These are phyloP conservation scores for Drosophila sp. DNA, from an alignment of 1,140 invertebrate species.

Conservation along the genomic window DNA sequence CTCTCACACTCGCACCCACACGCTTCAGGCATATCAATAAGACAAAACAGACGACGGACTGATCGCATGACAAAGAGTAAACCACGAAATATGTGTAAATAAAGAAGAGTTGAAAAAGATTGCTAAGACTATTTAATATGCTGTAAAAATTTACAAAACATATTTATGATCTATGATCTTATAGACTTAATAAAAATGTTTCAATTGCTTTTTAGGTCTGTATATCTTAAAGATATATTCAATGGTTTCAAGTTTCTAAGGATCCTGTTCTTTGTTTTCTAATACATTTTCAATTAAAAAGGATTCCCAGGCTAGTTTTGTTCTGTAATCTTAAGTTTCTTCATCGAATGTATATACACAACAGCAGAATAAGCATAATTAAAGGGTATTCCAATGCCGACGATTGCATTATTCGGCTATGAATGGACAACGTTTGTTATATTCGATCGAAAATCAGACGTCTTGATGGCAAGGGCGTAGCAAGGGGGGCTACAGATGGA, in stretches of 20 bases:
- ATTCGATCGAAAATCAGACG: constrained; percentile 11
- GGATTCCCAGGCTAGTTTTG: too few relatives aligned
- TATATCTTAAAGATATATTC: too few relatives aligned
- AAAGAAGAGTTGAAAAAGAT: neutral
- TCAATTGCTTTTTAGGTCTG: too few relatives aligned
- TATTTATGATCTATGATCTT: neutral
- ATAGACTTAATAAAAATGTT: too few relatives aligned
- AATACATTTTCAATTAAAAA: too few relatives aligned
- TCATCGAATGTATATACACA: neutral
- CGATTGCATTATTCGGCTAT: constrained; percentile 42
- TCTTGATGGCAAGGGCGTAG: neutral
- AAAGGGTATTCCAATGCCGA: constrained; percentile 44
- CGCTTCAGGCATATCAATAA: constrained; percentile 74
- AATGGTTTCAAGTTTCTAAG: too few relatives aligned
- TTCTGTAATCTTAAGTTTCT: neutral
- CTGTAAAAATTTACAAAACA: neutral
- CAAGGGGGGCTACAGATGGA: neutral
- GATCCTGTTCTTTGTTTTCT: too few relatives aligned
- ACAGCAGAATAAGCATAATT: neutral
- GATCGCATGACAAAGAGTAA: constrained; percentile 46
- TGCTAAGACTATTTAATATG: neutral
- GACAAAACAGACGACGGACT: constrained; percentile 52
- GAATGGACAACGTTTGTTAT: constrained; percentile 63
- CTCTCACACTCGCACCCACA: constrained; percentile 18
- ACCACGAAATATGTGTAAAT: neutral